Evolutionary conservation across 1,140 invertebrate species (phyloP), one percentile per base, ranked within the genome.

Genomic region (Aricia agestis): DNA sequence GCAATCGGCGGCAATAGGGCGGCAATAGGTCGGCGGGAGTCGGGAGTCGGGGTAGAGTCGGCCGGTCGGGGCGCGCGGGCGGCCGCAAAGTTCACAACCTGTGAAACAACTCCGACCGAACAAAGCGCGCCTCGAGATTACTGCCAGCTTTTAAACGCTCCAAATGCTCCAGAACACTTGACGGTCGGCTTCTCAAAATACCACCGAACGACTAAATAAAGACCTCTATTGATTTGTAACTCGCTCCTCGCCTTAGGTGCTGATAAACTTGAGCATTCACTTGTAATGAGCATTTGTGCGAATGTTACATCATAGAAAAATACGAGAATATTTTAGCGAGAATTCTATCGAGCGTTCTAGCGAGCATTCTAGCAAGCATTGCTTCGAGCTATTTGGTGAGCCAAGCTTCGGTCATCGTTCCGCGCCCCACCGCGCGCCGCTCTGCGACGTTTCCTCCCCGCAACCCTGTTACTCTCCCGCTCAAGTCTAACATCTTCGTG

Each of bases 91-190:
- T 86, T 85, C 84, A 79, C 77, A 81, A 82, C 73, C 78, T 82
- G 76, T 82, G 84, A 81, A 86, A 83, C 82, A 82, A 82, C 76
- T 83, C 77, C 77, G 74, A 74, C 76, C 73, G 72, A 78, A 84
- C 80, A 86, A 82, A 78, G 76, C 78, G 76, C 74, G 69, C 80
- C 74, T 81, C 76, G 82, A 86, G 82, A 84, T 87, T 83, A 81
- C 81, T 82, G 78, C 71, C 79, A 74, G 80, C 78, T 82, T 85
- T 86, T 82, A 74, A 86, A 78, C 76, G 80, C 75, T 82, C 74
- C 77, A 76, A 85, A 82, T 79, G 81, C 77, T 84, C 77, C 76
- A 73, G 77, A 85, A 83, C 82, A 82, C 78, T 83, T 80, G 74
- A 80, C 77, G 67, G 77, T 73, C 77, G 75, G 81, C 74, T 79